Conservation (phyloP, 1,140 invertebrate genomes). For the Conopomorpha cramerella region DNA sequence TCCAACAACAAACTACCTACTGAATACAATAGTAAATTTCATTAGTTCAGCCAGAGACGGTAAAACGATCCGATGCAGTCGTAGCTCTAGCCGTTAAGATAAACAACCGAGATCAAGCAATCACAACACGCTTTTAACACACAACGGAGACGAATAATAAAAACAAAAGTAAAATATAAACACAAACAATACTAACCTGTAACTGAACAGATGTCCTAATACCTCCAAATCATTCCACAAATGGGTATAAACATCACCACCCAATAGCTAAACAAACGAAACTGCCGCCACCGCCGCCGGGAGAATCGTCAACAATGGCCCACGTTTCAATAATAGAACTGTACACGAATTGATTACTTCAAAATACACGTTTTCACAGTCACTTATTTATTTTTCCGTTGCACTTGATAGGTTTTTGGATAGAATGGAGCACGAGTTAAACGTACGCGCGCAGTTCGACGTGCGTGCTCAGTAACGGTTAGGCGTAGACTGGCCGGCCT, state of each 20-base stretch:
- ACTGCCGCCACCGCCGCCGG: constrained; percentile 25
- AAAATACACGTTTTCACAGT: constrained; percentile 17
- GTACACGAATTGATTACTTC: constrained; percentile 9
- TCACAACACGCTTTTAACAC: no score
- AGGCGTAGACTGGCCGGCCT: constrained; percentile 34
- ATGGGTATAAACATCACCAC: constrained; percentile 33
- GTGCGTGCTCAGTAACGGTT: constrained; percentile 12
- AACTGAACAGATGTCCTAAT: constrained; percentile 23
- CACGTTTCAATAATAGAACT: constrained; percentile 15
- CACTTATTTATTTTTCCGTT: no score
- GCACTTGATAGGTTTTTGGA: no score
- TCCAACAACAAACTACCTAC: no score
- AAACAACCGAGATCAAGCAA: no score
- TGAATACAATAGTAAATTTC: no score
- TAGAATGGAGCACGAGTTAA: no score
- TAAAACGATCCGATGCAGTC: no score
- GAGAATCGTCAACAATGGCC: constrained; percentile 15
- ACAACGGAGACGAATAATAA: background rate
- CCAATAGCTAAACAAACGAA: constrained; percentile 29
- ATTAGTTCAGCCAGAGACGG: no score
- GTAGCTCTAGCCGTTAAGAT: no score
- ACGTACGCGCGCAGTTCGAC: no score
- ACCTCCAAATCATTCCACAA: constrained; percentile 24
- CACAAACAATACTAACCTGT: constrained; percentile 22
- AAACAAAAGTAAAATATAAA: background rate